Conservation (phyloP, 2,888 invertebrate species). For the Drosophila kambysellisi region DNA sequence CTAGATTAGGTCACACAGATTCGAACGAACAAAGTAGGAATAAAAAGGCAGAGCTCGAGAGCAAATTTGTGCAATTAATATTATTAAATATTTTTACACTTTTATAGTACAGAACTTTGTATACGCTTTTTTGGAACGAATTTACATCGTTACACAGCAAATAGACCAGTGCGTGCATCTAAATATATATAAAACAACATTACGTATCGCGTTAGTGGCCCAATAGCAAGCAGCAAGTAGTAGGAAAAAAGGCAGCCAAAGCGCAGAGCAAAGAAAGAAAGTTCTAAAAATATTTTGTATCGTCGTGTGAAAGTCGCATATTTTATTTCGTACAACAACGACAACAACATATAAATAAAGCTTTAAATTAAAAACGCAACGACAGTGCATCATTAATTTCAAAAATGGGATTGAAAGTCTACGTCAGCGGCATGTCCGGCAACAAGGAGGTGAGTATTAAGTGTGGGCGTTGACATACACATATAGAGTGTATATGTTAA, state of each 20-base stretch:
- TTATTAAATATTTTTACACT: conserved; percentile 49
- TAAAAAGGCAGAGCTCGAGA: conserved; percentile 48
- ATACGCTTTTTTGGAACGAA: conserved; percentile 37
- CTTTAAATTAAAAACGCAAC: conserved; percentile 48
- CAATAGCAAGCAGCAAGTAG: conserved; percentile 41
- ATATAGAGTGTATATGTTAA: conserved; percentile 9
- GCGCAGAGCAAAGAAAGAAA: conserved; percentile 62
- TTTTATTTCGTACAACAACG: conserved; percentile 48
- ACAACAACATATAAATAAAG: conserved; percentile 37
- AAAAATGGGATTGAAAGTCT: conserved; percentile 95
- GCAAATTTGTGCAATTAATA: conserved; percentile 60
- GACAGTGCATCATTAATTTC: conserved; percentile 46
- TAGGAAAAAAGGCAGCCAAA: conserved; percentile 37
- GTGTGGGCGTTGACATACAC: conserved; percentile 40
- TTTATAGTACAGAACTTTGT: conserved; percentile 42
- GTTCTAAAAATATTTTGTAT: conserved; percentile 75
- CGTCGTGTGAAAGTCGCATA: conserved; percentile 68
- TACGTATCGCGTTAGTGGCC: conserved; percentile 69
- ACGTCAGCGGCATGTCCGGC: conserved; percentile 96
- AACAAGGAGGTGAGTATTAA: conserved; percentile 93
- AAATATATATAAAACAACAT: conserved; percentile 47
- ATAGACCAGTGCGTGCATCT: conserved; percentile 64
- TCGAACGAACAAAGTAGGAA: conserved; percentile 43
- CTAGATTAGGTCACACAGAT: conserved; percentile 40
- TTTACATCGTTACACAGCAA: conserved; percentile 25